A percentile compares a stretch with the other conserved stretches of the same genome.
Conservation (phyloP, 37 sponge, comb jelly and placozoan species). For the Mnemiopsis leidyi region DNA sequence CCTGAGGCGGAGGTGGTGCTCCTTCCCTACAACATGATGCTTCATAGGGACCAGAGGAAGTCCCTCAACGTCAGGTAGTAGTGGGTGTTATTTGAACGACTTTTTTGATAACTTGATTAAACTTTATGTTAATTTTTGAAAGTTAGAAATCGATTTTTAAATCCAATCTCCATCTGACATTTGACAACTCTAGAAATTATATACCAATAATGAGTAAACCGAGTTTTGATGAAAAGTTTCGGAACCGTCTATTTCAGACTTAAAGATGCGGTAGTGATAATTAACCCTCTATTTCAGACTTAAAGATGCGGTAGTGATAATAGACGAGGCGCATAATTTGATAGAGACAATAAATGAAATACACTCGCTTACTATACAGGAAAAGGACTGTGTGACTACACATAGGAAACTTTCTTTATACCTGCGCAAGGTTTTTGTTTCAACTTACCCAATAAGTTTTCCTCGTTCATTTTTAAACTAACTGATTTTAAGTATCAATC, state of each 20-base stretch:
- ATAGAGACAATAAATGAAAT: conserved; percentile 86
- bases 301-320: conserved; percentile 86
- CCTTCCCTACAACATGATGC: conserved; percentile 90
- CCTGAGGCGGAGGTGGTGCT: conserved; percentile 91
- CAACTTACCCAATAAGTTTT: too few species aligned
- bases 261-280: conserved; percentile 86
- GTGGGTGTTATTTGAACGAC: too few species aligned
- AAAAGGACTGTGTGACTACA: conserved; percentile 10
- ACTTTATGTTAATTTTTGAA: too few species aligned
- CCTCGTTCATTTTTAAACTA: too few species aligned
- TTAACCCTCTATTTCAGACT: conserved; percentile 70
- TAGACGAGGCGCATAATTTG: conserved; percentile 99
- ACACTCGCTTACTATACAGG: conserved; percentile 78
- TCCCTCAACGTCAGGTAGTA: conserved; percentile 81
- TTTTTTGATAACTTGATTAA: too few species aligned
- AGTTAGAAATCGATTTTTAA: too few species aligned
- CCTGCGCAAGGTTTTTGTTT: conserved; percentile 51
- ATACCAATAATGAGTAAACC: too few species aligned
- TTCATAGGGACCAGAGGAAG: conserved; percentile 80
- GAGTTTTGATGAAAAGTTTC: too few species aligned
- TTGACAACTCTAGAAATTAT: too few species aligned
- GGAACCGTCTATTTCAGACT: conserved; percentile 66
- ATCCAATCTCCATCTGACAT: too few species aligned
- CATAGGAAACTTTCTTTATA: conserved; percentile 42
- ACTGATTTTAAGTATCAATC: too few species aligned